Percentiles rank a stretch among this genome's conserved stretches.
Conservation (phyloP, 2,113 vertebrate genomes). For the Apodemus speciosus region DNA sequence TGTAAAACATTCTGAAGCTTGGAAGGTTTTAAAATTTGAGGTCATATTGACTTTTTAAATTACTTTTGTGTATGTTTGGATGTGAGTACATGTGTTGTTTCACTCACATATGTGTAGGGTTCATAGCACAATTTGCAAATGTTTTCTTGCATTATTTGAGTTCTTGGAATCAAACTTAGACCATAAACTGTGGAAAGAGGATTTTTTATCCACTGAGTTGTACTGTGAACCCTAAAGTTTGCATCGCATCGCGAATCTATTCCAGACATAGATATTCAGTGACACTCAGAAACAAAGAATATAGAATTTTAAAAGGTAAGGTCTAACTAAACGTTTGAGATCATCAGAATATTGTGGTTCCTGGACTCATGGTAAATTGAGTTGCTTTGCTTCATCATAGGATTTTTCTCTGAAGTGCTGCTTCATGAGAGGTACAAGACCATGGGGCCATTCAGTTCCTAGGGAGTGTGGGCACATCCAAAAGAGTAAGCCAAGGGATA, state of each 20-base stretch:
- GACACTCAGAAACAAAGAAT: no score
- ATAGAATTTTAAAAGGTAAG: neutral
- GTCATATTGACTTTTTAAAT: neutral
- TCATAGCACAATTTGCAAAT: neutral
- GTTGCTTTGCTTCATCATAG: accelerated
- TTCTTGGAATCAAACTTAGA: neutral
- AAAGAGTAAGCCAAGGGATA: neutral
- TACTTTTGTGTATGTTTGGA: neutral
- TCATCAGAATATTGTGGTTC: neutral
- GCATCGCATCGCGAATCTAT: neutral
- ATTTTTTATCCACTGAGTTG: neutral
- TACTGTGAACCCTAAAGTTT: neutral
- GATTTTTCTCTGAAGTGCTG: neutral
- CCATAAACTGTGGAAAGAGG: no score
- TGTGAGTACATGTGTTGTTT: neutral
- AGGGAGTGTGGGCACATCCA: neutral
- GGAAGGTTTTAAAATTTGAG: neutral
- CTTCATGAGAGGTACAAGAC: no score
- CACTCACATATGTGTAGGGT: no score
- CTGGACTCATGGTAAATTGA: neutral
- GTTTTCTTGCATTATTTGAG: neutral
- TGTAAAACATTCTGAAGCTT: neutral
- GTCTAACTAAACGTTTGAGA: no score
- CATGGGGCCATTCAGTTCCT: neutral
- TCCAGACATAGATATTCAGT: neutral